Evolutionary conservation across 23 tunicate species (phyloP).

Genomic region (Diplosoma virens): DNA sequence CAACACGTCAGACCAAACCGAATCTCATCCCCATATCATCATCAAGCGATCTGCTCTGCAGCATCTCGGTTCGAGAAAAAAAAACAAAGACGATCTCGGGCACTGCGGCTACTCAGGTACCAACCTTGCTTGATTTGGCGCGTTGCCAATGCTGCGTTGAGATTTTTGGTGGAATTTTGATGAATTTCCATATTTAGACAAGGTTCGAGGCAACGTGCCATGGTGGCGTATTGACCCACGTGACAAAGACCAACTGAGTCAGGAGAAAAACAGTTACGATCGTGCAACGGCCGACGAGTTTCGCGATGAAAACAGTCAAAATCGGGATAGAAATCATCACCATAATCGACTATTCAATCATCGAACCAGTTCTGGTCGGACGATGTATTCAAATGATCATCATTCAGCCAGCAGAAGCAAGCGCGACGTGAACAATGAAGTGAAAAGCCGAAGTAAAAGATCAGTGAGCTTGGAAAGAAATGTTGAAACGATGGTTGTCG

Average conservation of each 20-base stretch:
- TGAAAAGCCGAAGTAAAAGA: conserved; percentile 47
- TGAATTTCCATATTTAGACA: conserved; percentile 21
- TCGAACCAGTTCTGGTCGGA: conserved; percentile 69
- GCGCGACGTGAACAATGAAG: conserved; percentile 15
- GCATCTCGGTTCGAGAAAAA: conserved; percentile 49
- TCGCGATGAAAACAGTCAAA: background rate
- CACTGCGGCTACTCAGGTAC: conserved; percentile 72
- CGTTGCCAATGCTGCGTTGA: no score
- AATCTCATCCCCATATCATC: conserved; percentile 87
- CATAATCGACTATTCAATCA: conserved; percentile 19
- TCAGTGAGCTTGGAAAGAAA: conserved; percentile 77
- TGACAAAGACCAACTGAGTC: background rate
- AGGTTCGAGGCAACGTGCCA: conserved; percentile 59
- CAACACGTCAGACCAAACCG: conserved; percentile 18
- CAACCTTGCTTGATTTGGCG: no score
- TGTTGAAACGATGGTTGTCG: conserved; percentile 91
- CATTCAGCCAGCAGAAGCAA: conserved; percentile 3
- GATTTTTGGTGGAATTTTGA: background rate
- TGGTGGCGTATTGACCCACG: conserved; percentile 80
- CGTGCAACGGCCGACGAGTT: background rate
- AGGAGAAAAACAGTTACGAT: background rate
- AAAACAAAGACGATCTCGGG: conserved; percentile 65
- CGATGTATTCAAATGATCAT: background rate
- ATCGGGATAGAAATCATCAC: conserved; percentile 42
- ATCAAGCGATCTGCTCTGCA: conserved; percentile 52